A percentile compares a stretch with the other conserved stretches of the same genome.
Conservation (phyloP, 2,797 vertebrate genomes). For the Sebastes hubbsi region DNA sequence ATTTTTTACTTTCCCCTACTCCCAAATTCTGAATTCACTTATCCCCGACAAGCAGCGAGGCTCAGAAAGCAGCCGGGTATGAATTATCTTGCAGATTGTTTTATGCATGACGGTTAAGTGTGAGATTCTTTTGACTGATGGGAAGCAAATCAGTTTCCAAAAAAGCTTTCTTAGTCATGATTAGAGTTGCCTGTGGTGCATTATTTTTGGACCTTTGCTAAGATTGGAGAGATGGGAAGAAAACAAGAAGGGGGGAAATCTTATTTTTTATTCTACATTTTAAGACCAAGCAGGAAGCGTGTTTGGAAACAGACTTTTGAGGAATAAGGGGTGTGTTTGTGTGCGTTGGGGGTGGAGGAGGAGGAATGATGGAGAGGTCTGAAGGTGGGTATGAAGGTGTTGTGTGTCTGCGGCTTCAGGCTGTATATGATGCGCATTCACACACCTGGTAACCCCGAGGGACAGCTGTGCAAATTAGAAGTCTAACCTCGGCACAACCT, state of each 20-base stretch:
- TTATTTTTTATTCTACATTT: neutral
- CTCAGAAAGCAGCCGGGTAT: conserved; percentile 13
- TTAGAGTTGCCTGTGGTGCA: conserved; percentile 1
- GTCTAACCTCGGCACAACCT: conserved; percentile 39
- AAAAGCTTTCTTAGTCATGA: conserved; percentile 19
- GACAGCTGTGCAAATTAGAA: conserved; percentile 47
- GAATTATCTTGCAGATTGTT: conserved; percentile 53
- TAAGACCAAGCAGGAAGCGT: neutral
- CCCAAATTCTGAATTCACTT: conserved; percentile 53
- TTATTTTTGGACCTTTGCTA: conserved; percentile 3
- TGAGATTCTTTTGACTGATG: conserved; percentile 38
- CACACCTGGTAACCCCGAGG: conserved; percentile 59
- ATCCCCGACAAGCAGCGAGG: conserved; percentile 25
- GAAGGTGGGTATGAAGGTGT: conserved; percentile 30
- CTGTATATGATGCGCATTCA: conserved; percentile 16
- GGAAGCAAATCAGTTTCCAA: conserved; percentile 28
- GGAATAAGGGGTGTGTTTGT: neutral
- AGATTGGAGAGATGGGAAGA: neutral
- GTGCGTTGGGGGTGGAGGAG: neutral
- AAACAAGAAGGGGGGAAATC: neutral
- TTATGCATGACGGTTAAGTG: conserved; percentile 48
- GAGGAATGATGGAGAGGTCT: conserved; percentile 6
- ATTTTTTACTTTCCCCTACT: conserved; percentile 48
- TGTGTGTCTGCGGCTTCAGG: conserved; percentile 42
- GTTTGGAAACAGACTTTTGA: neutral